Evolutionary conservation across 2,797 vertebrate species (phyloP).

Genomic region (Monodelphis domestica): DNA sequence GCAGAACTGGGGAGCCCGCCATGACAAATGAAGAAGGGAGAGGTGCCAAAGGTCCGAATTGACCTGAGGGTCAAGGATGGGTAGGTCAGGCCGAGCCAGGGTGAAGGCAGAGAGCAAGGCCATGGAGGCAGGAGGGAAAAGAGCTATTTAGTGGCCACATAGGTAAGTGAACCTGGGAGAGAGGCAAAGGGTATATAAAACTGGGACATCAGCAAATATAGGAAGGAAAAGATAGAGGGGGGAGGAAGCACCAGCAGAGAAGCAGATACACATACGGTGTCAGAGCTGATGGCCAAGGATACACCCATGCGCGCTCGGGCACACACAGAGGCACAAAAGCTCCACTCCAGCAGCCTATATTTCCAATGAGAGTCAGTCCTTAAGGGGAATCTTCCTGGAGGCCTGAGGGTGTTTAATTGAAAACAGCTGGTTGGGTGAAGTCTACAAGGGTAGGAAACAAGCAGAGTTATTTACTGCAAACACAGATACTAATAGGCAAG

Average conservation of each 20-base stretch:
- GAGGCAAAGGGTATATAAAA: background rate
- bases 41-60: background rate
- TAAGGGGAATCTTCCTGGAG: background rate
- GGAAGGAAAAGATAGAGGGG: background rate
- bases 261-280: background rate
- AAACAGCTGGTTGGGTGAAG: background rate
- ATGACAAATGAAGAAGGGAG: conserved; percentile 3
- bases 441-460: background rate
- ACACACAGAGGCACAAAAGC: too few relatives aligned
- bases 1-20: conserved; percentile 41
- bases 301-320: too few relatives aligned
- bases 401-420: background rate
- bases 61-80: background rate
- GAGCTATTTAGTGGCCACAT: background rate
- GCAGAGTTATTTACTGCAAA: background rate
- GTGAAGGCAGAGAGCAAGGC: background rate
- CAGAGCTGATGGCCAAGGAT: background rate
- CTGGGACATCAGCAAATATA: background rate
- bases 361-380: background rate
- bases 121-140: background rate
- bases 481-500: background rate
- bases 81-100: background rate
- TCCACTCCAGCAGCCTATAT: background rate
- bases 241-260: background rate
- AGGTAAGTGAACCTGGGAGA: background rate